Evolutionary conservation across 2,797 vertebrate genomes (phyloP).

Genomic region (Neostethus bicornis): DNA sequence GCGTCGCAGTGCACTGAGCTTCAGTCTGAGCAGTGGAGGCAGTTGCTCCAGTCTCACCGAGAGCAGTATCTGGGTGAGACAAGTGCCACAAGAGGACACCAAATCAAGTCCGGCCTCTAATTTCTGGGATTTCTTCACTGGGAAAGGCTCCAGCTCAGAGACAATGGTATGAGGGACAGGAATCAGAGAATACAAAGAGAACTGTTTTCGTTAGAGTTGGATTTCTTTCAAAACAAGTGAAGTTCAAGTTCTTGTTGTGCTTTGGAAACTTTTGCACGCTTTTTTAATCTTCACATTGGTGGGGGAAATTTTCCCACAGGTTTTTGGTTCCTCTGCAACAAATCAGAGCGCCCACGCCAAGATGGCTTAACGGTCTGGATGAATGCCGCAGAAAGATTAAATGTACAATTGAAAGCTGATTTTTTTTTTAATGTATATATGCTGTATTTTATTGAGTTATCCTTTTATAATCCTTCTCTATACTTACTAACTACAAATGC

Average conservation of each 20-base stretch:
- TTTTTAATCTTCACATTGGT: neutral
- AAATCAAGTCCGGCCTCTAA: conserved; percentile 63
- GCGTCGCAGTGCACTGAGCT: conserved; percentile 35
- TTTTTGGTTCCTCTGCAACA: conserved; percentile 6
- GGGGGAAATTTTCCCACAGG: conserved; percentile 5
- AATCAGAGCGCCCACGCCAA: neutral
- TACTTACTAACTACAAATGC: conserved; percentile 1
- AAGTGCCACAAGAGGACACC: conserved; percentile 66
- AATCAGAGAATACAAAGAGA: neutral
- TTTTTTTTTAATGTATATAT: conserved; percentile 31
- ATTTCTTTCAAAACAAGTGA: neutral
- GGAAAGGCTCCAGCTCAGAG: conserved; percentile 80
- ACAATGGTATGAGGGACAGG: conserved; percentile 78
- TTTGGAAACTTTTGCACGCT: neutral
- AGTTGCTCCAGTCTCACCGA: conserved; percentile 61
- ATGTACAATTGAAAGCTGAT: no score
- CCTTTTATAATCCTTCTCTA: conserved; percentile 10
- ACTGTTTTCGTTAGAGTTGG: neutral
- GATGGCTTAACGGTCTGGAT: neutral
- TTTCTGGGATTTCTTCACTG: conserved; percentile 86
- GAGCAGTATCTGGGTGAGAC: conserved; percentile 77
- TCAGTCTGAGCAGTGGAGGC: conserved; percentile 33
- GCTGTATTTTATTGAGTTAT: conserved; percentile 15
- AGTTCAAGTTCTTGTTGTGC: neutral
- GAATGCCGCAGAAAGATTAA: neutral